Evolutionary conservation across 2,888 invertebrate genomes (phyloP), one percentile per base, ranked within the genome.

Genomic region (Digitonthophagus gazella): DNA sequence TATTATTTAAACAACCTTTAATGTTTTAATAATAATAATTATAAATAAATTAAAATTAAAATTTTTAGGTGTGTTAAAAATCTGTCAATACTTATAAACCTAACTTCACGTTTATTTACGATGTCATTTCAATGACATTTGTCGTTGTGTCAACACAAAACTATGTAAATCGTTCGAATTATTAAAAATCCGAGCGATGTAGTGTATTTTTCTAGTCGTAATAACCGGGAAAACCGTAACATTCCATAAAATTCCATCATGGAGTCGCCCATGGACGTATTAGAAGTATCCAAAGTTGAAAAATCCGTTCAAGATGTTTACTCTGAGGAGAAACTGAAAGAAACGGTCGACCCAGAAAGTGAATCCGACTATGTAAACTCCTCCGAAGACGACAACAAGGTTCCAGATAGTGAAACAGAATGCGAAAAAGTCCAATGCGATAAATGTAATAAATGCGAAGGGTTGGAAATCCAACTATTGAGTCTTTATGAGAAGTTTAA

Each of bases 401-500:
- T 61, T 4, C 61, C n/a, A 1, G 61, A 61, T 61, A 61, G 61
- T 8, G 61, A 61, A 20, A 61, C 18, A 18, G 64, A 54, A 22
- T 15, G 6, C 14, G 54, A 22, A 44, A 20, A 16, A 14, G 15
- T 20, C 6, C 14, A 64, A 14, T 4, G 2, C 8, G 16, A 58
- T 18, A 2, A 3, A 15, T 70, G 70, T 18, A 57, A 54, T 18
- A 67, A 70, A 58, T 71, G 71, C 44, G 66, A 58, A 6, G 64
- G 66, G 22, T 66, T 64, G 15, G 66, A 68, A 28, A 66, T 66
- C 22, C 65, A 71, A 58, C 44, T 68, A 20, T 56, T 64, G n/a
- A 68, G 68, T n/a, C 54, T 68, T 6, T 20, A 64, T n/a, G 65
- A 64, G 19, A 64, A 68, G 28, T 67, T 65, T 18, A 66, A 63